Base-by-base conservation (phyloP, 2,113 vertebrate species). In the Chitala chitala region DNA sequence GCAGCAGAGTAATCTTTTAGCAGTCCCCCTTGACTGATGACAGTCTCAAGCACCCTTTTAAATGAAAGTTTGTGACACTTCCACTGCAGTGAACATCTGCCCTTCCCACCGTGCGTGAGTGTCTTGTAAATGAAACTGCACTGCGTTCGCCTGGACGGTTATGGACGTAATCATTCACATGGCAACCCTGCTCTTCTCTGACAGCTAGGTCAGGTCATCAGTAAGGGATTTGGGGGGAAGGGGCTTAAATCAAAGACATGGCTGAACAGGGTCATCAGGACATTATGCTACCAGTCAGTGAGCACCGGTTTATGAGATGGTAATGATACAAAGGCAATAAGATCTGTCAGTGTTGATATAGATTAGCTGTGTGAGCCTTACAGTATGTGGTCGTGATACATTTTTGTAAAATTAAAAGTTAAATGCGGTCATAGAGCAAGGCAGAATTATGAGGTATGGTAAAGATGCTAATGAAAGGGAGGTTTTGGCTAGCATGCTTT, bases 11-110 rank as follows among this genome's bases (percentile, higher is more conserved):
- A 54, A 24, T 24, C 42, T 17, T 15, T 6, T 8, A 65, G 15
- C 29, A 12, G 63, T 7, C 42, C 46, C 64, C 22, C 13, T 6
- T 22, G 3, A 42, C 40, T 38, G 71, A 64, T 36, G 59, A 63
- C 36, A 78, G 63, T 59, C 51, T 31, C 75, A 20, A 38, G 44
- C 53, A 9, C 10, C n/a, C 76, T 73, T 68, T 70, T 75, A 71
- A 78, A 72, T 69, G 68, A 69, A 76, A n/a, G n/a, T n/a, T 42
- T 13, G 12, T 74, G 75, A 74, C 75, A 80, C 82, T 84, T 80
- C 64, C 50, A 55, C 22, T 74, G 17, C 40, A 31, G 44, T 26
- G 61, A 66, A 51, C 73, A 38, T 53, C 71, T 40, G 72, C 72
- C 81, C 74, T 80, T 77, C 74, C 8, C 48, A 66, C 73, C 69